Evolutionary conservation across 2,797 vertebrate species (phyloP).

Genomic region (Tympanoctomys barrerae): DNA sequence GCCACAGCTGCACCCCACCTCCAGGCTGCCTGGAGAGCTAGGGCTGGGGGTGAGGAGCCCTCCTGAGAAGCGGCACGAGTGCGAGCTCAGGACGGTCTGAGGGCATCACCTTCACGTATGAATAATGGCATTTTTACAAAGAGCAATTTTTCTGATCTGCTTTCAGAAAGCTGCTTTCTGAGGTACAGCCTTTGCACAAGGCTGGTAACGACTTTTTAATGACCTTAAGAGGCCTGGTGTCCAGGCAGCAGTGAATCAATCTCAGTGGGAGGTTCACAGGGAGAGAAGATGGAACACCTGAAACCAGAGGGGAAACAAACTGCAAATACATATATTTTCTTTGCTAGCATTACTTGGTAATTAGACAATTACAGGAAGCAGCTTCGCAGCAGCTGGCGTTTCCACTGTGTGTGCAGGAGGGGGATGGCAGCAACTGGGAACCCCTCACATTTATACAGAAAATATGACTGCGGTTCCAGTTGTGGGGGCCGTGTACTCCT

Average conservation of each 20-base stretch:
- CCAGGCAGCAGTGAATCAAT: conserved; percentile 71
- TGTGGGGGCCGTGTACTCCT: background rate
- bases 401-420: conserved; percentile 46
- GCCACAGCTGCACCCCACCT: background rate
- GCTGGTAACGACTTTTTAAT: conserved; percentile 81
- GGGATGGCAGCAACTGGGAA: conserved; percentile 26
- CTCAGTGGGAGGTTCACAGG: conserved; percentile 61
- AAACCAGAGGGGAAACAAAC: conserved; percentile 65
- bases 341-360: conserved; percentile 74
- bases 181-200: conserved; percentile 72
- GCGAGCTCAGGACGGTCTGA: background rate
- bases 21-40: background rate
- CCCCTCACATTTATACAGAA: conserved; percentile 10
- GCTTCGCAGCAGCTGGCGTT: conserved; percentile 72
- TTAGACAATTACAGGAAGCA: conserved; percentile 80
- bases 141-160: conserved; percentile 68
- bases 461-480: background rate
- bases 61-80: background rate
- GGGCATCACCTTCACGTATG: conserved; percentile 25
- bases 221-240: conserved; percentile 78
- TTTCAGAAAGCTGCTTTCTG: conserved; percentile 74
- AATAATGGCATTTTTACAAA: conserved; percentile 59
- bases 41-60: background rate
- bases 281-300: conserved; percentile 77
- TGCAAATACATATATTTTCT: conserved; percentile 73